Conservation (phyloP, 2,797 vertebrate species). For the Pipistrellus pygmaeus region DNA sequence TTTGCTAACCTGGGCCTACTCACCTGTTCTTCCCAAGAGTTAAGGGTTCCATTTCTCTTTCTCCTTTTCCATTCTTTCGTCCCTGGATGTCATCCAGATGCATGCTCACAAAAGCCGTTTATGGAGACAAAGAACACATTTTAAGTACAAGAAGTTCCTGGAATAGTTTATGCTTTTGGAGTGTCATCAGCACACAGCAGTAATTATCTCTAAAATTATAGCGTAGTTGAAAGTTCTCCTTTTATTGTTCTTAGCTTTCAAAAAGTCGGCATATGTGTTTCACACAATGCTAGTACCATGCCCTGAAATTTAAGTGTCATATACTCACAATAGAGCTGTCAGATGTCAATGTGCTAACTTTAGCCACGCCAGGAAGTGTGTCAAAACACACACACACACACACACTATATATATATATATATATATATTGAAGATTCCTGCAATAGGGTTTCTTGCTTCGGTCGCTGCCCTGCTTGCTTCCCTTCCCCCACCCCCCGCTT, state of each 20-base stretch:
- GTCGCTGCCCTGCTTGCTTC: no score
- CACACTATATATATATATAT: no score
- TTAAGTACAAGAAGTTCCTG: background rate
- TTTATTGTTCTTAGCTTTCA: background rate
- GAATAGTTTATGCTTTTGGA: background rate
- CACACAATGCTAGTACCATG: background rate
- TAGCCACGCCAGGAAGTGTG: background rate
- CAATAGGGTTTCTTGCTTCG: no score
- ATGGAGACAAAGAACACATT: background rate
- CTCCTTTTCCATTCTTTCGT: background rate
- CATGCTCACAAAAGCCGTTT: background rate
- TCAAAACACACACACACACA: background rate
- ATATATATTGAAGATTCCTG: no score
- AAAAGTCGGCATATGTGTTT: background rate
- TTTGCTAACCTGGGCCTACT: background rate
- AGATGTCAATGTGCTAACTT: background rate
- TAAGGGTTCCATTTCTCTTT: background rate
- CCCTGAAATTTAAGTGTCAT: background rate
- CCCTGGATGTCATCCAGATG: background rate
- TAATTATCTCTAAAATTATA: constrained; percentile 9
- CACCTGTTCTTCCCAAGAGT: background rate
- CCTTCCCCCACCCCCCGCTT: no score
- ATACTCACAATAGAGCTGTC: background rate
- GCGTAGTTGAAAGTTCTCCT: background rate
- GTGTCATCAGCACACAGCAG: background rate